These are phyloP conservation scores for Fukomys damarensis DNA, from an alignment of 2,113 vertebrate genomes.

Conservation along the genomic window DNA sequence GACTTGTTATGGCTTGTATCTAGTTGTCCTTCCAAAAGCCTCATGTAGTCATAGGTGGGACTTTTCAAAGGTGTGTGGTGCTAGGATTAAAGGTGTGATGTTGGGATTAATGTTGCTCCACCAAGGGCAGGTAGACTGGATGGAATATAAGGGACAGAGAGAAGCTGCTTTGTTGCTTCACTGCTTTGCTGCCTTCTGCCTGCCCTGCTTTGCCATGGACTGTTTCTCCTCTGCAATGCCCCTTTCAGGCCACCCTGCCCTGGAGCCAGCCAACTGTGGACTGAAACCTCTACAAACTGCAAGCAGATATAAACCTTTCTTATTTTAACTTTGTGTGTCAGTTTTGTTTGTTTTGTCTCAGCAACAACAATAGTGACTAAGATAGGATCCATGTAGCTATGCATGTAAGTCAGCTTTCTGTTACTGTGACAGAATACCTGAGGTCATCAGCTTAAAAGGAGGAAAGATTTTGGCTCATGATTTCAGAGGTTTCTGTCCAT, in stretches of 20 bases:
- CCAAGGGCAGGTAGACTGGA: neutral
- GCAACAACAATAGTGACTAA: neutral
- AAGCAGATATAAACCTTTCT: neutral
- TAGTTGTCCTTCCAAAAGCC: neutral
- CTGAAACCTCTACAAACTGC: neutral
- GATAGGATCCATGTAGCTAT: neutral
- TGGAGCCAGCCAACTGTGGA: too few relatives aligned
- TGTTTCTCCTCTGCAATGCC: neutral
- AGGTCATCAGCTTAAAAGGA: neutral
- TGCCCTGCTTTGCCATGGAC: neutral
- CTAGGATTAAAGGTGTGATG: too few relatives aligned
- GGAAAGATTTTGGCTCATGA: neutral
- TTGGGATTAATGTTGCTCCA: neutral
- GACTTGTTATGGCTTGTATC: neutral
- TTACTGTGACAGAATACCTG: neutral
- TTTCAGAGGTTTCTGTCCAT: neutral
- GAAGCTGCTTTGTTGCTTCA: neutral
- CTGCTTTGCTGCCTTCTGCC: neutral
- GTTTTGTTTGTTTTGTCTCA: neutral
- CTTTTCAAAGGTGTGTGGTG: neutral
- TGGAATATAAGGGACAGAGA: neutral
- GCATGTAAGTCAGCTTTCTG: neutral
- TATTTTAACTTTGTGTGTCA: neutral
- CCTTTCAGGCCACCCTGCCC: neutral
- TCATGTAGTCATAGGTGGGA: neutral